A percentile compares a stretch with the other conserved stretches of the same genome.
Conservation (phyloP, 2,888 invertebrate species). For the Barypeithes pellucidus region DNA sequence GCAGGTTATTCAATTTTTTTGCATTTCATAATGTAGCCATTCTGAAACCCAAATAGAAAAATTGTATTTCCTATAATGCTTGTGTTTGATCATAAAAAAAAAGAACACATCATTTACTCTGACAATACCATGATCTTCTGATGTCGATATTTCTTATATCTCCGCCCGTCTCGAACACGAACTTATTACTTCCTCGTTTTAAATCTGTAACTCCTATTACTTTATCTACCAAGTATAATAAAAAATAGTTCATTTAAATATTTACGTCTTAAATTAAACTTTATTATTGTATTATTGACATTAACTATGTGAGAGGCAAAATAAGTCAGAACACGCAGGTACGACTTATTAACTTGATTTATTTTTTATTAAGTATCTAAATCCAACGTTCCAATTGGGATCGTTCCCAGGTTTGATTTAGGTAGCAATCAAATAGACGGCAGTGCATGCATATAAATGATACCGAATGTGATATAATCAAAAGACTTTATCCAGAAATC, state of each 20-base stretch:
- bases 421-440: slow-evolving; percentile 31
- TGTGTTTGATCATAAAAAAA: too few species aligned
- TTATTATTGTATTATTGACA: slow-evolving; percentile 54
- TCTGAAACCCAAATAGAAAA: too few species aligned
- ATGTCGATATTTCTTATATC: too few species aligned
- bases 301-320: slow-evolving; percentile 49
- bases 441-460: slow-evolving; percentile 42
- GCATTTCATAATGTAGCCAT: too few species aligned
- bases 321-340: slow-evolving; percentile 47
- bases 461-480: slow-evolving; percentile 46
- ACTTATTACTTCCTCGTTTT: slow-evolving; percentile 25
- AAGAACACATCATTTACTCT: too few species aligned
- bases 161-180: not conserved
- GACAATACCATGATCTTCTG: too few species aligned
- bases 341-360: slow-evolving; percentile 49
- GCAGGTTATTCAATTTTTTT: too few species aligned
- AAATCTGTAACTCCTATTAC: slow-evolving; percentile 43
- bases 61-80: too few species aligned
- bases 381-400: slow-evolving; percentile 23
- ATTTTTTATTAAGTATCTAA: slow-evolving; percentile 48
- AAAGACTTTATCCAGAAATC: slow-evolving; percentile 68
- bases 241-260: slow-evolving; percentile 53
- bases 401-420: slow-evolving; percentile 25
- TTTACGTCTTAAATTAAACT: slow-evolving; percentile 52
- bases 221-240: slow-evolving; percentile 42